Percentiles rank a stretch among this genome's conserved stretches.
Conservation (phyloP, 2,888 invertebrate genomes). For the Nephrotoma flavescens region DNA sequence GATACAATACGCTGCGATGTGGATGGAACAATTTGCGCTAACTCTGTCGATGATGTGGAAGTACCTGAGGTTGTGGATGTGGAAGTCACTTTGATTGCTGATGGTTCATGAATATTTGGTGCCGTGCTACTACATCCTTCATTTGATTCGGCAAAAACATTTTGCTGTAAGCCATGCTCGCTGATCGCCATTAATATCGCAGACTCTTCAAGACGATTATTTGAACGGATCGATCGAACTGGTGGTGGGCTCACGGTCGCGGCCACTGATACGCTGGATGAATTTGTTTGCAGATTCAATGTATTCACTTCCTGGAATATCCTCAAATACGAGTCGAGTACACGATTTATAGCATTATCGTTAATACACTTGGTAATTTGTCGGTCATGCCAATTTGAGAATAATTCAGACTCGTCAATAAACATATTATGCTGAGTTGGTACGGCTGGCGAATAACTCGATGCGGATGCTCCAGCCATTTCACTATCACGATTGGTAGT, state of each 20-base stretch:
- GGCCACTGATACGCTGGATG: not conserved
- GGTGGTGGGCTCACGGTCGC: not conserved
- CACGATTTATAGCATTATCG: conserved; percentile 12
- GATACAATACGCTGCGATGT: not conserved
- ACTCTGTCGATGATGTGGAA: not conserved
- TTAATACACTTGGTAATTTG: conserved; percentile 11
- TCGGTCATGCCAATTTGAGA: conserved; percentile 10
- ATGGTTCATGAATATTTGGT: not conserved
- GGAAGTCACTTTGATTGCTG: not conserved
- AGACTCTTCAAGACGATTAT: conserved; percentile 9
- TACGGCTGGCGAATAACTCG: not conserved
- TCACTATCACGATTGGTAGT: not conserved
- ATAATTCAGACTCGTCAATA: not conserved
- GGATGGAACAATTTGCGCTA: not conserved
- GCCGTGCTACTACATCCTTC: not conserved
- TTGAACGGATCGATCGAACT: not conserved
- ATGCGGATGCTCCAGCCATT: not conserved
- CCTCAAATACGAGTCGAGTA: conserved; percentile 10
- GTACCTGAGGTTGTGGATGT: not conserved
- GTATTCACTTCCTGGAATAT: not conserved
- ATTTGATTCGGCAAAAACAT: not conserved
- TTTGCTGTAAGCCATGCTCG: conserved; percentile 12
- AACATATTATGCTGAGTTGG: not conserved
- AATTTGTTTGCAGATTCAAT: not conserved
- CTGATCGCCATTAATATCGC: conserved; percentile 13